Base-by-base conservation (phyloP, 2,888 invertebrate species). In the Caenorhabditis zanzibari region DNA sequence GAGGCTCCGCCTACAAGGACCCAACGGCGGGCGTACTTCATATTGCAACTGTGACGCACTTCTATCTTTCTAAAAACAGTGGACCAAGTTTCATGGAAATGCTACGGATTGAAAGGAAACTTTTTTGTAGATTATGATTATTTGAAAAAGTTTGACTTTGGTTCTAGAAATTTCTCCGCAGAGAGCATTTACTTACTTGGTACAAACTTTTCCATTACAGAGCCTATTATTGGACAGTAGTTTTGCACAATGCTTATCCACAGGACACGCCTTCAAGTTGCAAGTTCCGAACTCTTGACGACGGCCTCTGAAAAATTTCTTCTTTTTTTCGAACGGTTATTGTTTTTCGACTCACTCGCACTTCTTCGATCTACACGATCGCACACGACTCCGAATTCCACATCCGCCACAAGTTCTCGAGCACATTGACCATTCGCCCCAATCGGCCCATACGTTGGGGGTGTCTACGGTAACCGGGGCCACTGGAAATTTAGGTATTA, bases 401-500 rank as follows among this genome's bases (percentile, higher is more conserved):
- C 92, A 92, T 12, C 89, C 92, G 9, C 92, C 92, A 81, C 92
- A 92, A 10, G 88, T 84, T 38, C 89, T 75, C 14, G 89, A 88
- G 59, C 92, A 92, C 66, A 77, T 84, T 10, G 89, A 87, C 92
- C 92, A 92, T 12, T 85, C 84, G 14, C 89, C 90, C 92, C 92
- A 92, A 19, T 84, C 88, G 7, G 87, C 81, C 90, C 91, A 91
- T 10, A 86, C 75, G 79, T 89, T 86, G 7, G 72, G 68, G 2
- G 87, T 86, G 54, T 81, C 81, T n/a, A 88, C 85, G 5, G 86
- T 87, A 1, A 85, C 75, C 10, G 88, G 88, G 3, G 81, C 68
- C 26, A 72, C 85, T 86, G 73, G 22, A 77, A 77, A 24, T 49
- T 28, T 2, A n/a, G 38, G 22, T n/a, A n/a, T n/a, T n/a, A n/a